phyloP scores from a whole-genome alignment of 2,113 vertebrate genomes.

The Ophthalmolycus amberensis region DNA sequence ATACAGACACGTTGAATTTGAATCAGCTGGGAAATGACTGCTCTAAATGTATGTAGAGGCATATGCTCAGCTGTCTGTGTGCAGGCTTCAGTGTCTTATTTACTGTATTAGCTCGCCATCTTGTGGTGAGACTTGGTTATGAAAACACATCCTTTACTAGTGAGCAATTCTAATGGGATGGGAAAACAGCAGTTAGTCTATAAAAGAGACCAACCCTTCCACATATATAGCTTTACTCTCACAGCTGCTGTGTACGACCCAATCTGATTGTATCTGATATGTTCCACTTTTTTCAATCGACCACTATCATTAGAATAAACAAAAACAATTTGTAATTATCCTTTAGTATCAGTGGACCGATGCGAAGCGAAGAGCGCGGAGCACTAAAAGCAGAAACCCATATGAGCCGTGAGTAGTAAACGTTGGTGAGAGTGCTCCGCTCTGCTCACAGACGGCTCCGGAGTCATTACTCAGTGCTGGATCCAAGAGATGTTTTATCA shows the following conservation, averaged over 20 bases:
- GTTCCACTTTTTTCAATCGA: conserved; percentile 27
- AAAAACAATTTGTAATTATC: conserved; percentile 13
- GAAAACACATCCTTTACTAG: background rate
- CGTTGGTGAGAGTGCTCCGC: conserved; percentile 65
- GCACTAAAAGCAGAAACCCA: conserved; percentile 85
- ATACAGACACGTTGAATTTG: background rate
- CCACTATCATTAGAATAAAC: conserved; percentile 14
- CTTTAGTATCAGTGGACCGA: conserved; percentile 51
- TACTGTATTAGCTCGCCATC: conserved; percentile 75
- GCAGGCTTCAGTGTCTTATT: background rate
- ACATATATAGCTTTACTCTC: background rate
- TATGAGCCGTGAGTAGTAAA: conserved; percentile 77
- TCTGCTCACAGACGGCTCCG: conserved; percentile 83
- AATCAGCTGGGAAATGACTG: background rate
- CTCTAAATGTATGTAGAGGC: background rate
- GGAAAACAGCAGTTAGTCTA: background rate
- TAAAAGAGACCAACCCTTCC: background rate
- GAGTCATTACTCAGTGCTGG: conserved; percentile 91
- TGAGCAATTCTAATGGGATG: background rate
- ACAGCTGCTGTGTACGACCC: background rate
- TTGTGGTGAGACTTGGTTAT: conserved; percentile 61
- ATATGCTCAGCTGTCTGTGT: background rate
- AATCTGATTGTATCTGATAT: conserved; percentile 1
- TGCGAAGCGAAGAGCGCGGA: conserved; percentile 77
- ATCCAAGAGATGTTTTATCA: conserved; percentile 91